These are phyloP conservation scores for Cyanoramphus novaezelandiae DNA, from an alignment of 2,113 vertebrate genomes.

Conservation along the genomic window DNA sequence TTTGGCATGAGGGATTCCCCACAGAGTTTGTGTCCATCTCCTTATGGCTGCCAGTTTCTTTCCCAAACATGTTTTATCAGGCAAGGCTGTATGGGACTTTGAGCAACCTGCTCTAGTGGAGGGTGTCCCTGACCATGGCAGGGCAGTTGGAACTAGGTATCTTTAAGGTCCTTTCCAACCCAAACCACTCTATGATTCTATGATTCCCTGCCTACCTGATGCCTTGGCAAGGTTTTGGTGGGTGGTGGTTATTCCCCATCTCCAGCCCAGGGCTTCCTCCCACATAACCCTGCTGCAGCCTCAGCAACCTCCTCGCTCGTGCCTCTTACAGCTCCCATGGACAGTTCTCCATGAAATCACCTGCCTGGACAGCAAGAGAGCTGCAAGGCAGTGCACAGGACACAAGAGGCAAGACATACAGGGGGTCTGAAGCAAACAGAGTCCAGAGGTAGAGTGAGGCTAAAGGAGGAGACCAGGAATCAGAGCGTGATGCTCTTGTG, in stretches of 20 bases:
- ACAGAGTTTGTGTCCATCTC: background rate
- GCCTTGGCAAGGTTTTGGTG: background rate
- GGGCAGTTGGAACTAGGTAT: background rate
- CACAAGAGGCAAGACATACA: background rate
- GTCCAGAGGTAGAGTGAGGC: accelerated
- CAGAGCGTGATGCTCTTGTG: accelerated
- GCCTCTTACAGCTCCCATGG: background rate
- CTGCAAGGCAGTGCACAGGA: background rate
- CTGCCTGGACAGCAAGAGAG: background rate
- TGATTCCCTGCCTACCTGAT: background rate
- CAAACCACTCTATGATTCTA: background rate
- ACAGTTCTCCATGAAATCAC: background rate
- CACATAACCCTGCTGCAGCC: background rate
- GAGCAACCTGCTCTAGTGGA: background rate
- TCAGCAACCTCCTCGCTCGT: accelerated
- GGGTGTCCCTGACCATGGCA: background rate
- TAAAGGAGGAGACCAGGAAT: background rate
- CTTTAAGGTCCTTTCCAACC: background rate
- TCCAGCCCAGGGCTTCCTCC: background rate
- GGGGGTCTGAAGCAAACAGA: background rate
- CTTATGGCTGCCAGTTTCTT: background rate
- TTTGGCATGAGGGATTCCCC: background rate
- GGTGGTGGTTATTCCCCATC: background rate
- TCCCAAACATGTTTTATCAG: background rate
- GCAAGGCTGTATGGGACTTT: background rate